These are phyloP conservation scores for Excalfactoria chinensis DNA, from an alignment of 2,113 vertebrate species.

Conservation along the genomic window DNA sequence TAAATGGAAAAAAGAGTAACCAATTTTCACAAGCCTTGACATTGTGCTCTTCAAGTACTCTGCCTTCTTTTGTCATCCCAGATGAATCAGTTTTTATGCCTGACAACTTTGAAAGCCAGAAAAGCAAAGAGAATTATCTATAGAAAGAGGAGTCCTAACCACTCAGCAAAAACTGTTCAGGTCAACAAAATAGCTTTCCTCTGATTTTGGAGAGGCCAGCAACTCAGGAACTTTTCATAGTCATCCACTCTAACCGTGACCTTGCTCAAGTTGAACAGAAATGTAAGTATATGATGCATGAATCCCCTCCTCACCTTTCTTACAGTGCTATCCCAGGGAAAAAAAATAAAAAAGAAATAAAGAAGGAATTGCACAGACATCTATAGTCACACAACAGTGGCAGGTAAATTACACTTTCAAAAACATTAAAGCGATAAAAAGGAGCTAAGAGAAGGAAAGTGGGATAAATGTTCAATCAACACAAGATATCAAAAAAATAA, in stretches of 20 bases:
- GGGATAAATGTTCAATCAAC: background rate
- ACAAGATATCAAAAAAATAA: background rate
- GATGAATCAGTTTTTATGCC: background rate
- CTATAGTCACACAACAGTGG: background rate
- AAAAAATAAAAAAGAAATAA: background rate
- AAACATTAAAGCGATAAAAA: background rate
- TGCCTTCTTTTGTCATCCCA: background rate
- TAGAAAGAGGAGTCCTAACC: background rate
- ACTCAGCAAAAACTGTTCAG: rapidly evolving
- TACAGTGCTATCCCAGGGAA: background rate
- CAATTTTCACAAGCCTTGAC: background rate
- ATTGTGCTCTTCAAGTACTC: background rate
- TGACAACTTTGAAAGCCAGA: background rate
- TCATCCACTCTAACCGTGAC: background rate
- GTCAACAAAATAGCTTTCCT: background rate
- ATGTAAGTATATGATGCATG: background rate
- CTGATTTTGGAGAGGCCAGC: background rate
- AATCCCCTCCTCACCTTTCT: background rate
- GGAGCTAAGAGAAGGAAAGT: background rate
- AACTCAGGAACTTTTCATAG: background rate
- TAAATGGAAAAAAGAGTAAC: background rate
- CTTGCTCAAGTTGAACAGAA: background rate
- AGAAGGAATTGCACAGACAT: background rate
- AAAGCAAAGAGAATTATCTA: background rate
- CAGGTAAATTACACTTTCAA: background rate